Base-by-base conservation (phyloP, 2,888 invertebrate genomes). In the Lithophane ornitopus region DNA sequence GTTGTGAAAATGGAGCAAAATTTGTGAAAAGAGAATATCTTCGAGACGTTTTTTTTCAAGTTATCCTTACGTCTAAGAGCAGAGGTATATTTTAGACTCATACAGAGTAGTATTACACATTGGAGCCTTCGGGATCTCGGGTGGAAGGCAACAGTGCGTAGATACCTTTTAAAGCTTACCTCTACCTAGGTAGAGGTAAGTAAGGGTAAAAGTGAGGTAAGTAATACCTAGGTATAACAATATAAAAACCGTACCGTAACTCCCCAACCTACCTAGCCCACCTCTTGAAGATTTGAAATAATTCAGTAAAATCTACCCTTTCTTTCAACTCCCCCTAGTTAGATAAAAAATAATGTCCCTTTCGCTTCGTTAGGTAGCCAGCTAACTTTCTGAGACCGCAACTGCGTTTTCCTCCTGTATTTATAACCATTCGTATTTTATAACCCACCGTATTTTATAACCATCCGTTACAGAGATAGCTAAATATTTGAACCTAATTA, bases 401-500 rank as follows among this genome's bases (percentile, higher is more conserved):
- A 34, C 74, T 49, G 61, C 68, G 44, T 80, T 81, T 79, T 73
- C 74, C 70, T 76, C 68, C 67, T 62, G 56, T 70, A 70, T 83
- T 82, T 80, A 78, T 63, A 78, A 70, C 75, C 62, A 54, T n/a
- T 41, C 63, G 69, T 68, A 73, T 63, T 58, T 63, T 63, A 44
- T 7, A 46, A 14, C 61, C 71, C 74, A 16, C 65, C 73, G 62
- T 72, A 68, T 79, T 86, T 85, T 85, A 77, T 73, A 77, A 74
- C 78, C 61, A 63, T 59, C 61, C 62, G 69, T 69, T 78, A 70
- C 62, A 61, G 70, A 69, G 62, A 70, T 58, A 75, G 71, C 22
- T 79, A 82, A 86, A 83, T 78, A 82, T 84, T 87, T 84, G 78
- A 69, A 84, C 76, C 70, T 86, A 86, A 88, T 88, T 85, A 88